A percentile compares a stretch with the other conserved stretches of the same genome.
These are phyloP conservation scores for Arothron firmamentum DNA, from an alignment of 2,113 vertebrate species.

Conservation along the genomic window DNA sequence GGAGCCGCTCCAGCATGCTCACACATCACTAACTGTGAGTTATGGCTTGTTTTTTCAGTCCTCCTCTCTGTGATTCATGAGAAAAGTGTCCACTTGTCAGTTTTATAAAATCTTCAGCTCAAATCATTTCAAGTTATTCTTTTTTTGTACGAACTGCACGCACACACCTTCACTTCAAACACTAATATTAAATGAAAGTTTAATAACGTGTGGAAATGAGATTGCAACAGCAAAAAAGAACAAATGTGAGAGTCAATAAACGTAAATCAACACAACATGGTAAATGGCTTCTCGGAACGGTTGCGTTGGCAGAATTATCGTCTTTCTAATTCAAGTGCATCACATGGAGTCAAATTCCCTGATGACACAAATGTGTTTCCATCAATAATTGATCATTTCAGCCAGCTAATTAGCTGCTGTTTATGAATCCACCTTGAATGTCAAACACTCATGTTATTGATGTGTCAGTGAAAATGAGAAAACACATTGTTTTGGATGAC, in stretches of 20 bases:
- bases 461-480: not conserved
- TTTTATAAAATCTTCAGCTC: constrained; percentile 14
- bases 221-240: not conserved
- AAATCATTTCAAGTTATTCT: constrained; percentile 20
- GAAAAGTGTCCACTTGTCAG: constrained; percentile 4
- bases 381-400: constrained; percentile 37
- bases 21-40: not conserved
- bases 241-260: constrained; percentile 12
- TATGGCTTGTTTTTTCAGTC: not conserved
- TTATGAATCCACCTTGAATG: constrained; percentile 18
- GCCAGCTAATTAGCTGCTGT: constrained; percentile 23
- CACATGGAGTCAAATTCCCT: constrained; percentile 13
- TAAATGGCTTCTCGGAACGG: not conserved
- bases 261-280: not conserved
- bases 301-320: constrained; percentile 3
- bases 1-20: constrained; percentile 1
- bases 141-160: not conserved
- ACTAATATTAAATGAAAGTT: constrained; percentile 33
- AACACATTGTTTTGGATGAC: not conserved
- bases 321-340: not conserved
- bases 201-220: constrained; percentile 34
- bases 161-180: not conserved
- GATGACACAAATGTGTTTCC: not conserved
- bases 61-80: constrained; percentile 8
- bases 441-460: not conserved